A percentile compares a stretch with the other conserved stretches of the same genome.
phyloP scores from a whole-genome alignment of 2,113 vertebrate species.

The Ictidomys tridecemlineatus region DNA sequence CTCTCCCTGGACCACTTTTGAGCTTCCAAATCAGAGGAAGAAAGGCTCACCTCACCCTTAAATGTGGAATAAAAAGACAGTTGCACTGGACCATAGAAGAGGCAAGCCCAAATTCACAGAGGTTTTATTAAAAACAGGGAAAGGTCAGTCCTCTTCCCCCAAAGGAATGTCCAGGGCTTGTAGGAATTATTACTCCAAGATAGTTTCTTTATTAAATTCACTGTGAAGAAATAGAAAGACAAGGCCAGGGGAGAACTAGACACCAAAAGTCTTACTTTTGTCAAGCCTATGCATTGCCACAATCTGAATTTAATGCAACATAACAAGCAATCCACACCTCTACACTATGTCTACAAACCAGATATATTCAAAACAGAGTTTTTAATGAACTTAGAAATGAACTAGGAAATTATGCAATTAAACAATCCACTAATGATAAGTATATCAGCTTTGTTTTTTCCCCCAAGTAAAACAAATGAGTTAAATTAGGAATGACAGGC shows the following conservation, averaged over 20 bases:
- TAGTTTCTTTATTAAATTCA: constrained; percentile 86
- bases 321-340: background rate
- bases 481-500: background rate
- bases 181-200: constrained; percentile 83
- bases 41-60: constrained; percentile 54
- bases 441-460: background rate
- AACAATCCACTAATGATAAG: background rate
- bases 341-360: constrained; percentile 49
- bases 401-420: constrained; percentile 36
- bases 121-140: constrained; percentile 82
- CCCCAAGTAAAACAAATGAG: background rate
- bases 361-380: constrained; percentile 5
- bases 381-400: constrained; percentile 44
- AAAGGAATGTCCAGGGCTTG: constrained; percentile 81
- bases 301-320: constrained; percentile 21
- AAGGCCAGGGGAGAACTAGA: constrained; percentile 24
- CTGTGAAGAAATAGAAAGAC: constrained; percentile 70
- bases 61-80: constrained; percentile 73
- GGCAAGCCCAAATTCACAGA: constrained; percentile 80
- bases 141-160: constrained; percentile 80
- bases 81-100: constrained; percentile 39
- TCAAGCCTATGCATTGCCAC: background rate
- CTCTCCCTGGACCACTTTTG: constrained; percentile 20
- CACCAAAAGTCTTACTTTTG: constrained; percentile 34
- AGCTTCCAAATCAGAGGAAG: constrained; percentile 21